phyloP scores from a whole-genome alignment of 2,113 vertebrate species.

The Chunga burmeisteri region DNA sequence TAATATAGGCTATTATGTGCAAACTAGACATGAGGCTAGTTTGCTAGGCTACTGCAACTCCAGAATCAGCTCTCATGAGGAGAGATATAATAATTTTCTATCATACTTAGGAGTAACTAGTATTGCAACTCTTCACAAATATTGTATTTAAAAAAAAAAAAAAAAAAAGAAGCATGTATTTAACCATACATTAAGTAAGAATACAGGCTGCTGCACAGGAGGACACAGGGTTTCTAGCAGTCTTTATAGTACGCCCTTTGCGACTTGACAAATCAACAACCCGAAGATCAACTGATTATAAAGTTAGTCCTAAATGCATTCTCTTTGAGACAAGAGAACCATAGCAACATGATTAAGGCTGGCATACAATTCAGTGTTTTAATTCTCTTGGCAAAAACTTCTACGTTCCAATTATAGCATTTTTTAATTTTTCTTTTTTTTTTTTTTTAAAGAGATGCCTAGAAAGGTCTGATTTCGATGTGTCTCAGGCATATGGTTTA shows the following conservation, averaged over 20 bases:
- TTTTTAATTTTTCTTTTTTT: not conserved
- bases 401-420: constrained; percentile 19
- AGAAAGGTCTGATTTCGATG: constrained; percentile 24
- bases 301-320: constrained; percentile 26
- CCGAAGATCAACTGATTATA: not conserved
- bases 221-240: not conserved
- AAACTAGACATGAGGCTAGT: not conserved
- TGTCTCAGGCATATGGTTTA: constrained; percentile 36
- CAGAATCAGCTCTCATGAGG: not conserved
- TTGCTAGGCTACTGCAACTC: not conserved
- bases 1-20: not conserved
- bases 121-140: not conserved
- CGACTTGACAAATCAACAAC: not conserved
- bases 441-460: not conserved
- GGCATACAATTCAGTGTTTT: constrained; percentile 28
- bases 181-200: not conserved
- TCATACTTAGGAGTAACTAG: not conserved
- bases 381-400: constrained; percentile 54
- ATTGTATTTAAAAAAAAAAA: not conserved
- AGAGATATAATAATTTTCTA: not conserved
- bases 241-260: not conserved
- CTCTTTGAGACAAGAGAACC: constrained; percentile 47
- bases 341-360: constrained; percentile 48
- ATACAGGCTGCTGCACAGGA: not conserved
- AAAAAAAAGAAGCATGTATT: not conserved